Percentiles rank a stretch among this genome's conserved stretches.
These are phyloP conservation scores for Melanotaenia maccullochi DNA, from an alignment of 2,797 vertebrate genomes.

Conservation along the genomic window DNA sequence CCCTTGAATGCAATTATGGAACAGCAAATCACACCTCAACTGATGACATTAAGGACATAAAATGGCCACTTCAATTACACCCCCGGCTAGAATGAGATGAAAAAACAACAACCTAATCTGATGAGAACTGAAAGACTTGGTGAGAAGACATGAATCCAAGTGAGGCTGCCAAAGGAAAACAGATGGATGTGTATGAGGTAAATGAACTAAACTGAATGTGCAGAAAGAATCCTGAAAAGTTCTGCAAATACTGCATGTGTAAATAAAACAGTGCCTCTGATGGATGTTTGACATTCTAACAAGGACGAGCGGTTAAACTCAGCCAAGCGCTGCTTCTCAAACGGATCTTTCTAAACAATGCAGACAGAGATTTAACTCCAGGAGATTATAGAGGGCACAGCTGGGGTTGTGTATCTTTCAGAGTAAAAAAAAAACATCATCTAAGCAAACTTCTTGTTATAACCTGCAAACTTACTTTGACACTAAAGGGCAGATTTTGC, in stretches of 20 bases:
- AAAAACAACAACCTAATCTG: constrained; percentile 34
- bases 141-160: constrained; percentile 39
- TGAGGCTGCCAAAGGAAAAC: not conserved
- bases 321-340: constrained; percentile 22
- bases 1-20: constrained; percentile 56
- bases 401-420: constrained; percentile 7
- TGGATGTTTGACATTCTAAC: constrained; percentile 52
- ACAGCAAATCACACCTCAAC: constrained; percentile 62
- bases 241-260: constrained; percentile 7
- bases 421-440: no score
- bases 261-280: constrained; percentile 13
- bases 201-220: constrained; percentile 25
- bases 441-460: no score
- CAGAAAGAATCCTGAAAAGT: constrained; percentile 24
- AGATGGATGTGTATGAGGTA: constrained; percentile 4
- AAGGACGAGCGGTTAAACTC: constrained; percentile 26
- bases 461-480: no score
- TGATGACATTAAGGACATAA: constrained; percentile 59
- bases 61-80: constrained; percentile 57
- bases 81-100: constrained; percentile 30
- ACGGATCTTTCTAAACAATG: constrained; percentile 17
- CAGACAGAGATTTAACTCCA: constrained; percentile 10
- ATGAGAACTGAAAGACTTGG: constrained; percentile 38
- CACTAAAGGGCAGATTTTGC: no score
- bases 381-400: constrained; percentile 23